These are phyloP conservation scores for Dynastes grantii DNA, from an alignment of 2,888 invertebrate species.

Conservation along the genomic window DNA sequence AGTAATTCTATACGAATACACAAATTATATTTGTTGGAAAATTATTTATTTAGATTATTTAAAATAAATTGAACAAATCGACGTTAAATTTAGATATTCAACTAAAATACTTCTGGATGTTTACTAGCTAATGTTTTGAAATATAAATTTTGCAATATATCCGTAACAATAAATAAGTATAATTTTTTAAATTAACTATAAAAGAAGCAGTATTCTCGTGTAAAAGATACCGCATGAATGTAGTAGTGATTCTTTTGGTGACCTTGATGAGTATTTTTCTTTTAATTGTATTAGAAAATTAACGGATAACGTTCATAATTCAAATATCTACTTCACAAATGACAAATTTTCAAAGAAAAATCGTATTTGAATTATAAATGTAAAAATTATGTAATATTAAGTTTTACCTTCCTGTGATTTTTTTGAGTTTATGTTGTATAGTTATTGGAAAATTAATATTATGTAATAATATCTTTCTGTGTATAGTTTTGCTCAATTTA, in stretches of 20 bases:
- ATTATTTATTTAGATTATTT: slow-evolving; percentile 44
- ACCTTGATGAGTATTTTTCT: slow-evolving; percentile 35
- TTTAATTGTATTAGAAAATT: slow-evolving; percentile 26
- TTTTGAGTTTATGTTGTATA: slow-evolving; percentile 40
- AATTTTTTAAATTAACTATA: slow-evolving; percentile 47
- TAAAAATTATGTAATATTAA: slow-evolving; percentile 32
- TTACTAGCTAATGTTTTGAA: background rate
- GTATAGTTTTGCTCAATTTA: slow-evolving; percentile 36
- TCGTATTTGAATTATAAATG: slow-evolving; percentile 20
- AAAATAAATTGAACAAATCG: background rate
- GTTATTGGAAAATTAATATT: slow-evolving; percentile 32
- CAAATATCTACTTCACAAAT: background rate
- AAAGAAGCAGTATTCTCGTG: slow-evolving; percentile 52
- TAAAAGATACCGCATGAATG: slow-evolving; percentile 51
- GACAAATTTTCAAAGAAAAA: slow-evolving; percentile 6
- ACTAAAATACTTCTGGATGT: background rate
- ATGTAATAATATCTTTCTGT: background rate
- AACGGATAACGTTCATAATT: slow-evolving; percentile 13
- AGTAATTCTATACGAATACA: slow-evolving; percentile 33
- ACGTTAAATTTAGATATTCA: slow-evolving; percentile 6
- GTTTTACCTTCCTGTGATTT: slow-evolving; percentile 45
- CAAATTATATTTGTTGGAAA: slow-evolving; percentile 45
- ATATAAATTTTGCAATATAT: slow-evolving; percentile 13
- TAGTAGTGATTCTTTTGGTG: slow-evolving; percentile 14
- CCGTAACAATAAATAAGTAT: background rate